Base-by-base conservation (phyloP, 92 coral and sea anemone species). In the Zoanthus sociatus region DNA sequence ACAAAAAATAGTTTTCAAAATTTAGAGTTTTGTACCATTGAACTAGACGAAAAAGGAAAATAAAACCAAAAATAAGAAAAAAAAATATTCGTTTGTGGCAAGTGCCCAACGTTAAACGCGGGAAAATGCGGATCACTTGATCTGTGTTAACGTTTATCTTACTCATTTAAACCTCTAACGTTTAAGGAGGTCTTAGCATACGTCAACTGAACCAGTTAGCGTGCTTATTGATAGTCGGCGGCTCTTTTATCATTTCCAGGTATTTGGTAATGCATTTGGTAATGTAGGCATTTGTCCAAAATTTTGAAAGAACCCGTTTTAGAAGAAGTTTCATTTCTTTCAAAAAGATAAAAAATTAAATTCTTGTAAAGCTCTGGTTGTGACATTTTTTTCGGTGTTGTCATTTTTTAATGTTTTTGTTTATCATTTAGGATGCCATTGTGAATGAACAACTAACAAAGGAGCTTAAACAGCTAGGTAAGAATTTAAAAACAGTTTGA, bases 401-500 rank as follows among this genome's bases (percentile, higher is more conserved):
- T 58, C n/a, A n/a, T n/a, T 58, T 58, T 14, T 58, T 2, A 58
- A 58, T 11, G 1, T 58, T 6, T 44, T 46, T 68, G 48, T 42
- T 88, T 88, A 11, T 17, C 56, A 56, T 64, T 53, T 30, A 97
- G 99, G 94, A 90, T 64, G 90, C 83, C 61, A 93, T 77, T 31
- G 87, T 95, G 90, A 88, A 85, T 44, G 97, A 97, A 12, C 76
- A 90, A 61, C 88, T 97, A 83, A 87, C 84, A 18, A 91, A 90
- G 76, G 95, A 97, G 66, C 93, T 97, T 48, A 97, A 95, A 75
- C 75, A 89, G n/a, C 90, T 92, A 93, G 99, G 99, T 97, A 84
- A 44, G 56, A 6, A 33, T 17, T 17, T 20, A 63, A 63, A 7
- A 50, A 50, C 54, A 50, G 42, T 37, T 37, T 37, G 42, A 37